A percentile compares a stretch with the other conserved stretches of the same genome.
Evolutionary conservation across 2,888 invertebrate species (phyloP).

Genomic region (Nomada fabriciana): DNA sequence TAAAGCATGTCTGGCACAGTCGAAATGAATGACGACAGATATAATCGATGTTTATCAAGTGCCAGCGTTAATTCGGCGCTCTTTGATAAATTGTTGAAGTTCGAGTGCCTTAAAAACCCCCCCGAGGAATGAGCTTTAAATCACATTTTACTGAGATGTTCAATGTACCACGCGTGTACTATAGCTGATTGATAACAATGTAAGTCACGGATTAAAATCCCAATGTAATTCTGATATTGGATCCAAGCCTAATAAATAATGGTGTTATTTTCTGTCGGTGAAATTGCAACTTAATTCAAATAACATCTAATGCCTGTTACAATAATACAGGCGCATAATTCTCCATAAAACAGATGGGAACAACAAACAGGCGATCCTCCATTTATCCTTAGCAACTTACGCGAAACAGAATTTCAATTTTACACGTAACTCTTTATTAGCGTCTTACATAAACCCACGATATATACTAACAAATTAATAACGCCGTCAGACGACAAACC

Average conservation of each 20-base stretch:
- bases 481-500: neutral
- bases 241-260: too few relatives aligned
- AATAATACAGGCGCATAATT: neutral
- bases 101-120: too few relatives aligned
- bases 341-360: conserved; percentile 2
- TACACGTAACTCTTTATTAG: neutral
- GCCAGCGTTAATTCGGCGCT: neutral
- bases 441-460: neutral
- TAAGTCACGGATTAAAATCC: too few relatives aligned
- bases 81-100: too few relatives aligned
- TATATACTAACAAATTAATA: neutral
- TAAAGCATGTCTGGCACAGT: too few relatives aligned
- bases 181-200: too few relatives aligned
- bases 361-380: neutral
- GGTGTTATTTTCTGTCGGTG: too few relatives aligned
- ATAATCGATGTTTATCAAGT: neutral
- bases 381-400: neutral
- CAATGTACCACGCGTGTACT: too few relatives aligned
- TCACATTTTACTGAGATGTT: too few relatives aligned
- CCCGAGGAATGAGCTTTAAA: too few relatives aligned
- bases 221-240: too few relatives aligned
- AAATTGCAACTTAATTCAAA: too few relatives aligned
- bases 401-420: neutral
- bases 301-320: neutral
- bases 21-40: neutral